Conservation (phyloP, 1,140 invertebrate species). For the Scaptomyza graminum region DNA sequence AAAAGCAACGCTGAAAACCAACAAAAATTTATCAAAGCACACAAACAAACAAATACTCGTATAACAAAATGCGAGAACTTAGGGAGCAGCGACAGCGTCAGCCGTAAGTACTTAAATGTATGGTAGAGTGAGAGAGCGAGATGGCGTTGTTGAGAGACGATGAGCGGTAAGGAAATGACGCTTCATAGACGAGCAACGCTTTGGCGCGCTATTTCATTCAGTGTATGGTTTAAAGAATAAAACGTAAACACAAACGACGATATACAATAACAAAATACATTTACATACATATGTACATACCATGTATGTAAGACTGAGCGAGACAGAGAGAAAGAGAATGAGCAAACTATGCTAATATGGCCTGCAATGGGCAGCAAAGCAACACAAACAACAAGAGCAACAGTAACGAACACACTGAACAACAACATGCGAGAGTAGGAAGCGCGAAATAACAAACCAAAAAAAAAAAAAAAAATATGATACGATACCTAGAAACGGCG, state of each 20-base stretch:
- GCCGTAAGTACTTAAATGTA: constrained; percentile 57
- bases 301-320: not conserved
- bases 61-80: constrained; percentile 46
- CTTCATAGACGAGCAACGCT: constrained; percentile 6
- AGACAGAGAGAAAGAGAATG: too few species aligned
- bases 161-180: not conserved
- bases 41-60: constrained; percentile 15
- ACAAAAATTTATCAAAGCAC: constrained; percentile 17
- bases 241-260: not conserved
- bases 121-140: not conserved
- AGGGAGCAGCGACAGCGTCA: constrained; percentile 18
- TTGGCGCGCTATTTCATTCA: constrained; percentile 16
- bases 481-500: constrained; percentile 31
- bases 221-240: not conserved
- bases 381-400: not conserved
- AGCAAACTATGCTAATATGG: constrained; percentile 7
- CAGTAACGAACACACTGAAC: not conserved
- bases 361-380: constrained; percentile 3
- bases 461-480: constrained; percentile 30
- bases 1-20: constrained; percentile 11
- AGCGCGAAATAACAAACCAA: constrained; percentile 14
- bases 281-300: too few species aligned
- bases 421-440: constrained; percentile 4
- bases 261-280: constrained; percentile 1
- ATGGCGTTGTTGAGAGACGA: too few species aligned